These are phyloP conservation scores for Desmodus rotundus DNA, from an alignment of 2,113 vertebrate species.

Conservation along the genomic window DNA sequence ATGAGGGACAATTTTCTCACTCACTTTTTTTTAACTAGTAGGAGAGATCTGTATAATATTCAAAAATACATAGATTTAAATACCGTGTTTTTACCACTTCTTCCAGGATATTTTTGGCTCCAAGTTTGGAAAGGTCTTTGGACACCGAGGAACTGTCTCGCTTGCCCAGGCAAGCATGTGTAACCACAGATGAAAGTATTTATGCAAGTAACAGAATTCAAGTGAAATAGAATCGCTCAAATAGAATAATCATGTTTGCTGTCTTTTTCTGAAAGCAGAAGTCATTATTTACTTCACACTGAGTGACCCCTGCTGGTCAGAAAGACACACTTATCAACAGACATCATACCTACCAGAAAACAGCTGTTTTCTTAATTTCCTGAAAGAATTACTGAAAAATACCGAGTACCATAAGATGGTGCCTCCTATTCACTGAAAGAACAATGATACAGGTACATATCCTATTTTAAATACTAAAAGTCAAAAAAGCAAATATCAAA, in stretches of 20 bases:
- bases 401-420: not conserved
- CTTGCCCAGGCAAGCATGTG: not conserved
- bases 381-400: conserved; percentile 38
- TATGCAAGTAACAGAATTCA: conserved; percentile 5
- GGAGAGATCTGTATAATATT: not conserved
- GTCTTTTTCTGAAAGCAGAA: conserved; percentile 44
- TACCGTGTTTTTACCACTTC: not conserved
- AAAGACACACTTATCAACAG: conserved; percentile 44
- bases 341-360: not conserved
- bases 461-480: not conserved
- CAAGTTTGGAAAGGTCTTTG: not conserved
- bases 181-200: not conserved
- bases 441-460: not conserved
- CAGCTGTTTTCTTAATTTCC: conserved; percentile 50
- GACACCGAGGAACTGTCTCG: not conserved
- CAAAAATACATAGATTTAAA: not conserved
- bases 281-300: conserved; percentile 75
- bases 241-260: not conserved
- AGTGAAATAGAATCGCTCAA: not conserved
- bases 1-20: not conserved
- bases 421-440: not conserved
- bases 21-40: not conserved
- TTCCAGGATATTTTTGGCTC: not conserved
- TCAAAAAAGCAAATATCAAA: conserved; percentile 20
- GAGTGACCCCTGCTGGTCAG: conserved; percentile 80